Base-by-base conservation (phyloP, 2,888 invertebrate genomes). In the Stegophylla sp. region DNA sequence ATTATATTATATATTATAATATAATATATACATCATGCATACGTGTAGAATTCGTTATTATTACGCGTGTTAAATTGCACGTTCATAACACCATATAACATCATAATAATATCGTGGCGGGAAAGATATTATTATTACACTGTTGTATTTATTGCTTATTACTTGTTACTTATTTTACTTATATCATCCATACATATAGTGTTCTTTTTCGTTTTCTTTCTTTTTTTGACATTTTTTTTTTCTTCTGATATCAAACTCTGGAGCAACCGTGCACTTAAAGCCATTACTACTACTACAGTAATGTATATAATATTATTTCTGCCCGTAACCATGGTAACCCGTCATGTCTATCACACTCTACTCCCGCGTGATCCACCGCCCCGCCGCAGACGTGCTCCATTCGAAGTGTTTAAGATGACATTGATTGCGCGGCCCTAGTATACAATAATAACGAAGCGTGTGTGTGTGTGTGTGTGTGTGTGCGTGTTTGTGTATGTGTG, bases 371-470 rank as follows among this genome's bases (percentile, higher is more conserved):
- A 26, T 48, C 63, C 13, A n/a, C 23, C 23, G 34, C n/a, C 23
- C 23, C 10, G 64, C 0, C 3, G n/a, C 73, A 26, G 43, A 61
- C 74, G 48, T 48, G 26, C 12, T n/a, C 43, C 15, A 17, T 72
- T 63, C 26, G 63, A 63, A 74, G 15, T 63, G 28, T 63, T 74
- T 63, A 51, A 74, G 17, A 51, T 48, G 74, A 63, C 61, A 20
- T 48, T 48, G 48, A 34, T 63, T 48, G 63, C 43, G 10, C 43
- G 10, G n/a, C 63, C n/a, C 15, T 15, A 5, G 20, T n/a, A 48
- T 61, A n/a, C n/a, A 26, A 61, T 73, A 45, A 61, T 26, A 26
- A 59, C 28, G 3, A n/a, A n/a, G n/a, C 53, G 7, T 45, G 4
- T 66, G 10, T 45, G 17, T 53, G 23, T 13, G 5, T 3, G 20